A percentile compares a stretch with the other conserved stretches of the same genome.
Evolutionary conservation across 2,797 vertebrate genomes (phyloP).

Genomic region (Siniperca scherzeri): DNA sequence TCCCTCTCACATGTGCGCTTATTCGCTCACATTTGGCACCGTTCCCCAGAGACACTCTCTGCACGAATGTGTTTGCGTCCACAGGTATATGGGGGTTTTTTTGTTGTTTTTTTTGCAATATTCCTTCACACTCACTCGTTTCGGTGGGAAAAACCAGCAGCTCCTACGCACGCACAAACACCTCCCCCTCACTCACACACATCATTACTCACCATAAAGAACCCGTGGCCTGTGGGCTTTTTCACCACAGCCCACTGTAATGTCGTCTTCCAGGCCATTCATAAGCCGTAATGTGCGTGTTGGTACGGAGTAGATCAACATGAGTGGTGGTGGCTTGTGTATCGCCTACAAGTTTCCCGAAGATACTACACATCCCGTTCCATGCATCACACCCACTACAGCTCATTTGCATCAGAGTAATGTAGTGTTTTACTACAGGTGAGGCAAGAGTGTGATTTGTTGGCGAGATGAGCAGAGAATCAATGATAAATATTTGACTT

Average conservation of each 20-base stretch:
- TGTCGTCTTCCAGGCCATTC: slow-evolving; percentile 54
- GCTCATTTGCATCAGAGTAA: slow-evolving; percentile 71
- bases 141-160: slow-evolving; percentile 36
- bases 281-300: slow-evolving; percentile 52
- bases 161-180: slow-evolving; percentile 18
- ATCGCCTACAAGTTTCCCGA: slow-evolving; percentile 40
- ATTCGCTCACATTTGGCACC: slow-evolving; percentile 18
- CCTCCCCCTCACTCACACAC: slow-evolving; percentile 8
- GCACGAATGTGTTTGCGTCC: slow-evolving; percentile 12
- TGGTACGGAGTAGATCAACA: slow-evolving; percentile 52
- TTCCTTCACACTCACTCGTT: neutral
- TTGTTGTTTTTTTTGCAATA: slow-evolving; percentile 3
- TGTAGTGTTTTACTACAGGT: slow-evolving; percentile 51
- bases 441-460: slow-evolving; percentile 62
- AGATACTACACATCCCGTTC: slow-evolving; percentile 48
- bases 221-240: slow-evolving; percentile 41
- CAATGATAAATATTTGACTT: slow-evolving; percentile 60
- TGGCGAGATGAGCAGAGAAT: slow-evolving; percentile 59
- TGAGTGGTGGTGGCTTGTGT: slow-evolving; percentile 40
- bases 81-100: neutral
- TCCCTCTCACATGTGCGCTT: slow-evolving; percentile 18
- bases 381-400: slow-evolving; percentile 56
- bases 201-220: slow-evolving; percentile 59
- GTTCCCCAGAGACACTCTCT: slow-evolving; percentile 6
- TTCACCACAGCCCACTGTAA: slow-evolving; percentile 40